Evolutionary conservation across 2,113 vertebrate genomes (phyloP), one percentile per base, ranked within the genome.

Genomic region (Urocitellus parryii): DNA sequence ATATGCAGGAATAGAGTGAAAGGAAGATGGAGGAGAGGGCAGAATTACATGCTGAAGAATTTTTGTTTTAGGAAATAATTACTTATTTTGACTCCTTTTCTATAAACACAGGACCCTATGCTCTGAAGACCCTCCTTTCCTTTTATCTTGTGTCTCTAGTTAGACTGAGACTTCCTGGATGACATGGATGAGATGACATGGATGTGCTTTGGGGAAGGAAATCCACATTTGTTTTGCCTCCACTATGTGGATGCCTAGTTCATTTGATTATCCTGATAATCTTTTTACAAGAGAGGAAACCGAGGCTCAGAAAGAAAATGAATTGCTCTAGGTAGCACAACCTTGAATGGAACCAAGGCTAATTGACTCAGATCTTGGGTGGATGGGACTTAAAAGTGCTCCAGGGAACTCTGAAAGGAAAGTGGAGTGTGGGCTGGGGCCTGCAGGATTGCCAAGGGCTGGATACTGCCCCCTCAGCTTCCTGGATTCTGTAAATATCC

Each of bases 401-500:
- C 77, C 77, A 97, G 29, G 79, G 63, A 94, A 82, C 51, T 27
- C 27, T 89, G 82, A 84, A 78, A 39, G 5, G 91, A 29, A 88
- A 18, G 32, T 51, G 25, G 45, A 77, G 5, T 76, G 63, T 97
- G n/a, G 56, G 51, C 42, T 67, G 29, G 11, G 25, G 24, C 58
- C 68, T 70, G 1, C 2, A 84, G 48, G 58, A 82, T 53, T 88
- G 83, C 68, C 76, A 95, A 89, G 24, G 48, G 80, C 76, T 88
- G 39, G 81, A 87, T 77, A 70, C 20, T 1, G 48, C 61, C 92
- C 56, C 63, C 73, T 92, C 61, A 93, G 94, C 45, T 95, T 91
- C 90, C 90, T 85, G 77, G 85, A 95, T 68, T 92, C 81, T 73
- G 78, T 65, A 97, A 96, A 97, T 97, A 97, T 56, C 88, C 84